Conservation (phyloP, 2,797 vertebrate species). For the Apogon hyalosoma region DNA sequence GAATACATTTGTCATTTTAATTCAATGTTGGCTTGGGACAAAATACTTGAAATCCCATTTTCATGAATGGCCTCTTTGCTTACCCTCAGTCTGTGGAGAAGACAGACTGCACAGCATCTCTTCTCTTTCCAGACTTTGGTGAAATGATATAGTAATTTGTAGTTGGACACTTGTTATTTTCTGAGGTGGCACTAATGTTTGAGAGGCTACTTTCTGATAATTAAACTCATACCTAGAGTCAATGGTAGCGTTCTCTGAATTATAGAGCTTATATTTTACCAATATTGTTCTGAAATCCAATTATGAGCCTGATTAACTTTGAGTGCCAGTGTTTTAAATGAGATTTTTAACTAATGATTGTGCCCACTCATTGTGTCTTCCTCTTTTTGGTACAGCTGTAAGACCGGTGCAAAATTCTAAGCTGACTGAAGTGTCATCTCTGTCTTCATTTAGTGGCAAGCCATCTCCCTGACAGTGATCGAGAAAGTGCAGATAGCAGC, state of each 20-base stretch:
- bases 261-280: neutral
- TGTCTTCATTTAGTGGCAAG: conserved; percentile 91
- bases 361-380: neutral
- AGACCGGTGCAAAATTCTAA: conserved; percentile 1
- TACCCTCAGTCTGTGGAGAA: conserved; percentile 39
- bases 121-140: conserved; percentile 31
- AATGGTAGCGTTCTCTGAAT: neutral
- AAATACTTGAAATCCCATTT: conserved; percentile 5
- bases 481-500: conserved; percentile 99
- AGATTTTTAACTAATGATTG: neutral
- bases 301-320: conserved; percentile 11
- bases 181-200: neutral
- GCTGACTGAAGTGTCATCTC: conserved; percentile 8
- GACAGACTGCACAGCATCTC: conserved; percentile 33
- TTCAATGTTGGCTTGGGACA: conserved; percentile 11
- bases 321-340: conserved; percentile 5
- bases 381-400: neutral
- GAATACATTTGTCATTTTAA: conserved; percentile 27
- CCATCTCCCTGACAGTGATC: conserved; percentile 98
- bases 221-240: too few relatives aligned
- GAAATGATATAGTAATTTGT: neutral
- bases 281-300: neutral
- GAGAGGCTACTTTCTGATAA: neutral
- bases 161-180: neutral
- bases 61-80: conserved; percentile 5